Conservation (phyloP, 2,888 invertebrate genomes). For the Rapana venosa region DNA sequence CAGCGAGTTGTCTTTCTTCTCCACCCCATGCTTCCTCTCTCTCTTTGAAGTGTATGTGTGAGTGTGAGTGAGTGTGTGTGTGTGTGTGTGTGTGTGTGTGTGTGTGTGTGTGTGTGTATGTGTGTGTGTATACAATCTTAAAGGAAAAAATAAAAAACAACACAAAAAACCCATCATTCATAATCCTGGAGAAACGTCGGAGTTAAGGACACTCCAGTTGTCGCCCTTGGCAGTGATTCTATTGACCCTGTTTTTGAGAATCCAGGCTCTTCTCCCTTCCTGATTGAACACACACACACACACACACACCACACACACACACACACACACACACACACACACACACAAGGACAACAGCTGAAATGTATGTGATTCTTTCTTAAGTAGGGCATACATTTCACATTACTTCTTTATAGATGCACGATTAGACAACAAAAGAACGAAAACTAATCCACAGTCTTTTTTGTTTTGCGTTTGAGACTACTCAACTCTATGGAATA, state of each 20-base stretch:
- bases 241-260: constrained; percentile 2
- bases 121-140: neutral
- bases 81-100: neutral
- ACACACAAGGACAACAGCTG: neutral
- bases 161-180: neutral
- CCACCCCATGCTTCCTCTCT: no score
- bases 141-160: neutral
- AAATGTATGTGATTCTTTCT: no score
- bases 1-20: no score
- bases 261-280: neutral
- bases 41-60: neutral
- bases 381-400: no score
- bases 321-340: constrained; percentile 30
- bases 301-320: constrained; percentile 21
- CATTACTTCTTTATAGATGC: no score
- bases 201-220: constrained; percentile 3
- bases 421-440: no score
- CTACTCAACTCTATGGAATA: no score
- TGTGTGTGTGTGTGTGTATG: neutral
- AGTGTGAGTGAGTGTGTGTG: neutral
- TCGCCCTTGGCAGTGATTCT: constrained; percentile 18
- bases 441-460: no score
- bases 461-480: no score
- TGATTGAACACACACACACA: neutral
- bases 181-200: neutral